These are phyloP conservation scores for Nephila pilipes DNA, from an alignment of 1,140 invertebrate genomes.

Conservation along the genomic window DNA sequence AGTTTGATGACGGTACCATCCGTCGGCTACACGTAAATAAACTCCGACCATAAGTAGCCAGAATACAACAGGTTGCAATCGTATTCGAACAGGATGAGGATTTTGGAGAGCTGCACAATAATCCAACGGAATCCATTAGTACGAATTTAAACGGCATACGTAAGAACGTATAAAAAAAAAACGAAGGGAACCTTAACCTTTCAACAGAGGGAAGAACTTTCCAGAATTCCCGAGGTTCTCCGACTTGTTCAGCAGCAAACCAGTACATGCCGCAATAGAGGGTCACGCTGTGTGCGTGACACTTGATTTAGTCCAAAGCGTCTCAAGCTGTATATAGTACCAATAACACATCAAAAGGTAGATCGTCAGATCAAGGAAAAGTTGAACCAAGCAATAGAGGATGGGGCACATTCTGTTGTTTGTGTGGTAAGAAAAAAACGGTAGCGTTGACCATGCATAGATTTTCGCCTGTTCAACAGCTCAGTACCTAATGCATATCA, in stretches of 20 bases:
- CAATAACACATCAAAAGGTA: background rate
- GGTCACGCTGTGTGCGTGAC: too few relatives aligned
- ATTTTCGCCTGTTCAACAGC: background rate
- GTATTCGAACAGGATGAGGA: constrained; percentile 53
- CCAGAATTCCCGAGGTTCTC: too few relatives aligned
- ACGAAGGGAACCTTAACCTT: too few relatives aligned
- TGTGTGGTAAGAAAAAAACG: too few relatives aligned
- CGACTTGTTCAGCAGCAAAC: too few relatives aligned
- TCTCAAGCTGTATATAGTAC: background rate
- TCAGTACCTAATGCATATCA: constrained; percentile 82
- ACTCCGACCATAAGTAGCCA: background rate
- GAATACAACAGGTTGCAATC: background rate
- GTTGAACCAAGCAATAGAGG: too few relatives aligned
- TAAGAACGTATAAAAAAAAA: background rate
- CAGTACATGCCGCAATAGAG: too few relatives aligned
- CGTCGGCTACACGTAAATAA: background rate
- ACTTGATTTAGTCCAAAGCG: too few relatives aligned
- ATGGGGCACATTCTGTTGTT: too few relatives aligned
- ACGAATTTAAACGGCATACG: background rate
- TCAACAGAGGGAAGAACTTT: background rate
- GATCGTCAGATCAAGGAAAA: background rate
- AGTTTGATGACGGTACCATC: too few relatives aligned
- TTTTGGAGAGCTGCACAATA: background rate
- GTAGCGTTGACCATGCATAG: too few relatives aligned
- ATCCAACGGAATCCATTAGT: too few relatives aligned